Evolutionary conservation across 2,113 vertebrate species (phyloP), one percentile per base, ranked within the genome.

Genomic region (Microtus oregoni): DNA sequence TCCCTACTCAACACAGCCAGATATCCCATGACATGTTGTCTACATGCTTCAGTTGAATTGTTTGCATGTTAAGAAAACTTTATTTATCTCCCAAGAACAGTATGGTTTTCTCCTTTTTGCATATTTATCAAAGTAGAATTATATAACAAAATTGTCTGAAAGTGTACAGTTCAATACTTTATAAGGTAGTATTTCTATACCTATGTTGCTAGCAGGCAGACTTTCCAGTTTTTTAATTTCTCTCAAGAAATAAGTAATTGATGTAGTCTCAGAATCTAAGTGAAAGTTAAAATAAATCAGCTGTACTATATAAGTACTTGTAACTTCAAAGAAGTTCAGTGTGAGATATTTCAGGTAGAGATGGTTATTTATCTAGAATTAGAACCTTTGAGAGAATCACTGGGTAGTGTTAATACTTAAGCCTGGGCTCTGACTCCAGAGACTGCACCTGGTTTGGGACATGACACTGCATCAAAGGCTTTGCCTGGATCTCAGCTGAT

Each of bases 61-160:
- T 32, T 1, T 91, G 26, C 79, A n/a, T 86, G 30, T 89, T 91
- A 91, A 94, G 61, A 90, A 72, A 93, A 76, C 92, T 73, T 8
- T 67, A 85, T 90, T 38, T 61, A 58, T 92, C 81, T 91, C 38
- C 38, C 75, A 85, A 50, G 50, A 81, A 90, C 87, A 79, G 5
- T 44, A 70, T 63, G 68, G 5, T 75, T 75, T 61, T 63, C 47
- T 81, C 24, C 44, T 76, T 38, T 68, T 5, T n/a, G n/a, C n/a
- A 82, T 94, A 70, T 89, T 73, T 24, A 50, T 73, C 89, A 35
- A 92, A 24, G 67, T 86, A 30, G 70, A 94, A 96, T 91, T 73
- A 82, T 1, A 17, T 20, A 81, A 63, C 38, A 73, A 32, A 35
- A 86, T 86, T 76, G 55, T 58, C 65, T 73, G 30, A 44, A 94